phyloP scores from a whole-genome alignment of 2,888 invertebrate species.

The Caenorhabditis doughertyi region DNA sequence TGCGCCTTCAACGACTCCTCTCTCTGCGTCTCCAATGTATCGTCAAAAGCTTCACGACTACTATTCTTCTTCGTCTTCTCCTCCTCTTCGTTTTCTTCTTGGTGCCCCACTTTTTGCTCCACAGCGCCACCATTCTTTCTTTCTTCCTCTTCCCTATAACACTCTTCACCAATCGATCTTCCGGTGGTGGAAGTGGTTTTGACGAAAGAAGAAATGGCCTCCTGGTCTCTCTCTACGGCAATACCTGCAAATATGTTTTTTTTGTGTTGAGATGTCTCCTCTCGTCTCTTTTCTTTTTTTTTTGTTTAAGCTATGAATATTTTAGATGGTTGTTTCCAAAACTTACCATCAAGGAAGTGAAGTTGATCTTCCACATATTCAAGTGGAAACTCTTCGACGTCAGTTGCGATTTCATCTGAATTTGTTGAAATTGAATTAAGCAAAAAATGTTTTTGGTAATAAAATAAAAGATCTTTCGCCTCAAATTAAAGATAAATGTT shows the following conservation, averaged over 20 bases:
- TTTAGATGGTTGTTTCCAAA: constrained; percentile 2
- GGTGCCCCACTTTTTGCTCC: constrained; percentile 23
- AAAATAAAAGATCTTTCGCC: too few relatives aligned
- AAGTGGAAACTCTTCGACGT: constrained; percentile 51
- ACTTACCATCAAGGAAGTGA: constrained; percentile 48
- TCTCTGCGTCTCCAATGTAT: constrained; percentile 54
- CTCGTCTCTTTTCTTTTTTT: constrained; percentile 10
- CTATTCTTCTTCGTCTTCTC: constrained; percentile 42
- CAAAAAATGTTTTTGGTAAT: too few relatives aligned
- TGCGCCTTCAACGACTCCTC: constrained; percentile 36
- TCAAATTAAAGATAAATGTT: too few relatives aligned
- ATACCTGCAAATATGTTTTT: constrained; percentile 49
- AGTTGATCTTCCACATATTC: constrained; percentile 58
- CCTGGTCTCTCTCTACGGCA: constrained; percentile 21
- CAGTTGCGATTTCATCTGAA: constrained; percentile 50
- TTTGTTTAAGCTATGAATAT: constrained; percentile 36
- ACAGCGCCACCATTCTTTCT: constrained; percentile 39
- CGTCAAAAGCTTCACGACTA: constrained; percentile 37
- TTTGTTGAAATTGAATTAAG: background rate
- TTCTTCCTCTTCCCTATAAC: constrained; percentile 39
- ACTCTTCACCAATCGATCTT: constrained; percentile 55
- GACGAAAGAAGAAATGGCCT: constrained; percentile 7
- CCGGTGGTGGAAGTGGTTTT: constrained; percentile 27
- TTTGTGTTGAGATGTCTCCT: constrained; percentile 5
- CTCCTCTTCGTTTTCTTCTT: constrained; percentile 4